Evolutionary conservation across 2,113 vertebrate genomes (phyloP).

Genomic region (Bubo blakistoni): DNA sequence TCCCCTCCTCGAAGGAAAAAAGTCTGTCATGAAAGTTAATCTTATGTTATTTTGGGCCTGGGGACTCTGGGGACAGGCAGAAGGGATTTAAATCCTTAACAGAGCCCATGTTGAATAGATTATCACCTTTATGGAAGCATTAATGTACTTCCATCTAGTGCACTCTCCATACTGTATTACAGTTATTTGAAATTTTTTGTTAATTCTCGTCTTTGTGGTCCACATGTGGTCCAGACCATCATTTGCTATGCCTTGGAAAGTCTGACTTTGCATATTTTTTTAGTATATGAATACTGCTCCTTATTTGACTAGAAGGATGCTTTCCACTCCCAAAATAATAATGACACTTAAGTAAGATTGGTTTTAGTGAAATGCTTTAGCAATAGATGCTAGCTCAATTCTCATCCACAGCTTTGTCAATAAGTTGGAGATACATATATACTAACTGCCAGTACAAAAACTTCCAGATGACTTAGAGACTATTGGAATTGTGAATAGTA

Average conservation of each 20-base stretch:
- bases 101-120: neutral
- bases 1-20: neutral
- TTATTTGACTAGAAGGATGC: neutral
- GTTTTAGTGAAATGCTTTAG: neutral
- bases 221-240: accelerated
- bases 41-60: neutral
- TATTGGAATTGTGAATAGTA: neutral
- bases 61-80: neutral
- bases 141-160: neutral
- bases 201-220: neutral
- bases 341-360: neutral
- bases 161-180: neutral
- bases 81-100: neutral
- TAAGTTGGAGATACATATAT: neutral
- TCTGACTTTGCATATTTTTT: neutral
- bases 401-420: neutral
- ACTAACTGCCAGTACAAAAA: neutral
- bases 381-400: neutral
- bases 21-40: neutral
- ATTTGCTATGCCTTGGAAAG: neutral
- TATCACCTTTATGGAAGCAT: neutral
- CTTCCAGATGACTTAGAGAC: neutral
- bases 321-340: neutral
- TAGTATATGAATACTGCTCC: neutral
- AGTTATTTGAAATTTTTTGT: neutral